Percentiles rank a stretch among this genome's conserved stretches.
phyloP scores from a whole-genome alignment of 1,140 invertebrate species.

The Dendroctonus valens region DNA sequence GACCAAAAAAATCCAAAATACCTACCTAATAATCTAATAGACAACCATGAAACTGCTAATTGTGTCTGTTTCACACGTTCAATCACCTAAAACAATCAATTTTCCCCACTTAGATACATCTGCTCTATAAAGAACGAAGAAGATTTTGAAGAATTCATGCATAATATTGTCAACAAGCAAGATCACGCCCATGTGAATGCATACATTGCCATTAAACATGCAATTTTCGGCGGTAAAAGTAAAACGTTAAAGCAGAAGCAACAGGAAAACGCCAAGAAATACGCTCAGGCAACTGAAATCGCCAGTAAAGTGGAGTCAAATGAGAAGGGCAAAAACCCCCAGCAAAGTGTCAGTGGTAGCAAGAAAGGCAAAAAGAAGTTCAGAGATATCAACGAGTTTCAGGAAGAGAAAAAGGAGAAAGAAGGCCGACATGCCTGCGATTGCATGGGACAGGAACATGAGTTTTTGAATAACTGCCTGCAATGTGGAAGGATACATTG shows the following conservation, averaged over 20 bases:
- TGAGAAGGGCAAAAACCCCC: neutral
- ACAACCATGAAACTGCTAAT: too few relatives aligned
- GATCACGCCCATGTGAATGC: conserved; percentile 65
- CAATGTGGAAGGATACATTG: conserved; percentile 95
- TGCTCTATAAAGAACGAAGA: conserved; percentile 61
- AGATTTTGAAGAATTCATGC: conserved; percentile 70
- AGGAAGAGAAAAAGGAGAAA: conserved; percentile 38
- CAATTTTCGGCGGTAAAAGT: conserved; percentile 45
- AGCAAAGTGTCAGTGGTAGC: conserved; percentile 18
- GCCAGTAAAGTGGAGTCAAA: neutral
- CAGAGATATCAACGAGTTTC: conserved; percentile 36
- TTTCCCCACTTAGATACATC: conserved; percentile 57
- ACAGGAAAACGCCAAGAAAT: neutral
- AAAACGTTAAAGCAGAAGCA: conserved; percentile 4
- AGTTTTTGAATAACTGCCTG: conserved; percentile 90
- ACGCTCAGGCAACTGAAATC: neutral
- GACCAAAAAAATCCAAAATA: too few relatives aligned
- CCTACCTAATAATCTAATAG: too few relatives aligned
- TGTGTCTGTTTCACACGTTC: neutral
- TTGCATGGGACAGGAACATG: conserved; percentile 90
- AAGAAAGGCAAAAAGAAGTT: conserved; percentile 45
- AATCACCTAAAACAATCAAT: too few relatives aligned
- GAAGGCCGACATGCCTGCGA: conserved; percentile 77
- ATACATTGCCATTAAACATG: conserved; percentile 62
- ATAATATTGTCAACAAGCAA: conserved; percentile 63